These are phyloP conservation scores for Masnerella sp. DNA, from an alignment of 2,888 invertebrate species.

Conservation along the genomic window DNA sequence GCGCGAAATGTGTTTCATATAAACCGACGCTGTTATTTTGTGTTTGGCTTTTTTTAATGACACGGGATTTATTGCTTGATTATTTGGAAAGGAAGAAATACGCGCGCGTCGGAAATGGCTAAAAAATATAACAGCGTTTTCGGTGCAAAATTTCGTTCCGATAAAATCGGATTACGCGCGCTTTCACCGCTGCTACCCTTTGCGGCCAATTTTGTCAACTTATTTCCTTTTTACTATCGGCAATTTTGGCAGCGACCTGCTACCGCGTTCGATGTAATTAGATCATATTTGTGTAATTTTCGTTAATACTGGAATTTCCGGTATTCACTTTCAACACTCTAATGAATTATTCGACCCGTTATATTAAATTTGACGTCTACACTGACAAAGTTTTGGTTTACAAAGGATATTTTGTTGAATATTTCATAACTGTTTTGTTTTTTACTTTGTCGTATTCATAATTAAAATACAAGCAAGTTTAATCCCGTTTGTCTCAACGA, in stretches of 20 bases:
- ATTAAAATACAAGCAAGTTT: neutral
- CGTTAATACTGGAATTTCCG: slow-evolving; percentile 20
- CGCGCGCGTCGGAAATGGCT: slow-evolving; percentile 1
- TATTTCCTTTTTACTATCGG: slow-evolving; percentile 24
- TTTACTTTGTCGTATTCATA: slow-evolving; percentile 5
- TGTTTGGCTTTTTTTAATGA: slow-evolving; percentile 24
- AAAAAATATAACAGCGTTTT: slow-evolving; percentile 18
- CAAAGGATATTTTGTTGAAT: slow-evolving; percentile 16
- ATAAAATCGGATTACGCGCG: slow-evolving; percentile 14
- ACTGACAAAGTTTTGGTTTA: slow-evolving; percentile 9
- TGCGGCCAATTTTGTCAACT: slow-evolving; percentile 29
- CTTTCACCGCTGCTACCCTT: slow-evolving; percentile 9
- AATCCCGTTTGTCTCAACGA: neutral
- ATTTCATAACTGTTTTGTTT: slow-evolving; percentile 9
- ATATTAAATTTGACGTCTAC: slow-evolving; percentile 9
- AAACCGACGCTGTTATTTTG: slow-evolving; percentile 7
- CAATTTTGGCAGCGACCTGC: neutral
- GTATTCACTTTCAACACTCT: slow-evolving; percentile 20
- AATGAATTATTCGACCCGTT: slow-evolving; percentile 12
- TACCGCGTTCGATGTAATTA: slow-evolving; percentile 23
- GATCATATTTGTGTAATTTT: slow-evolving; percentile 24
- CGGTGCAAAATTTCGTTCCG: slow-evolving; percentile 17
- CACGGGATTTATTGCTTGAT: slow-evolving; percentile 31
- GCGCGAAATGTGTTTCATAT: slow-evolving; percentile 12
- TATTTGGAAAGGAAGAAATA: slow-evolving; percentile 31